Percentiles rank a stretch among this genome's conserved stretches.
These are phyloP conservation scores for Cuculus canorus DNA, from an alignment of 2,797 vertebrate genomes.

Conservation along the genomic window DNA sequence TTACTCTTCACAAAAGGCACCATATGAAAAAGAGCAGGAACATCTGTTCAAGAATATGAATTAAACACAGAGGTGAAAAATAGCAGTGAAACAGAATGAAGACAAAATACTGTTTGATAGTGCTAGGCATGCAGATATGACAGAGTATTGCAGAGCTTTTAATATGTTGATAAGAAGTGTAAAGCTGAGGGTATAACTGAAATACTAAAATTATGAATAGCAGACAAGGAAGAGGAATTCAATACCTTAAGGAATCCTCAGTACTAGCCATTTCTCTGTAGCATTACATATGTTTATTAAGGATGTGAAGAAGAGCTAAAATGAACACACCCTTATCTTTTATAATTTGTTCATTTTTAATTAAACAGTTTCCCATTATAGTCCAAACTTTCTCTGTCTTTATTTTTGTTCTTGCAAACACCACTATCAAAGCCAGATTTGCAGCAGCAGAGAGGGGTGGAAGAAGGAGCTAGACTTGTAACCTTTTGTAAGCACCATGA, in stretches of 20 bases:
- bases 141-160: not conserved
- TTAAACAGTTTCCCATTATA: not conserved
- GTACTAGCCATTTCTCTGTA: not conserved
- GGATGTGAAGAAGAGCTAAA: not conserved
- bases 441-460: not conserved
- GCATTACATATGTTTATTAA: not conserved
- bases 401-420: not conserved
- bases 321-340: not conserved
- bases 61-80: not conserved
- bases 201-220: not conserved
- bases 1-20: not conserved
- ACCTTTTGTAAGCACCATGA: not conserved
- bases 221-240: not conserved
- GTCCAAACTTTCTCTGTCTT: not conserved
- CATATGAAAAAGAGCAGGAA: not conserved
- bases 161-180: rapidly evolving
- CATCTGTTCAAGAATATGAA: not conserved
- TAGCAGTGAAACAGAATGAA: not conserved
- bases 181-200: not conserved
- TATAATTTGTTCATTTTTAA: not conserved
- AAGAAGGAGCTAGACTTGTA: not conserved
- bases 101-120: not conserved
- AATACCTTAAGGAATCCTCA: not conserved
- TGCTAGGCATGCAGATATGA: not conserved
- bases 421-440: not conserved